Percentiles rank a stretch among this genome's conserved stretches.
Conservation (phyloP, 2,888 invertebrate species). For the Caenorhabditis macrosperma region DNA sequence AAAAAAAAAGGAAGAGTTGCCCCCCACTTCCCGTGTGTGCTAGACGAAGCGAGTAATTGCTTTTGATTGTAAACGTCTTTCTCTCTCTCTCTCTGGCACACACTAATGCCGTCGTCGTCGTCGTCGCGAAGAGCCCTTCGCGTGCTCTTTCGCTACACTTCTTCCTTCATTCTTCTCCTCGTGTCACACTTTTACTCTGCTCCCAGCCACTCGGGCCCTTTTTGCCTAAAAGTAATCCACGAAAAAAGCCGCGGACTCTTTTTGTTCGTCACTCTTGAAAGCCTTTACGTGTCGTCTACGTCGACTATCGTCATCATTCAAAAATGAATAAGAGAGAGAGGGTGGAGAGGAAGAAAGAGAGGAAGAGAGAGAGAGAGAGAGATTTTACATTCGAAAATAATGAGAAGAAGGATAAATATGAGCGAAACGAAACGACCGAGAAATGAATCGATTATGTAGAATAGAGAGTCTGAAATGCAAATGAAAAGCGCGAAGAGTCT, state of each 20-base stretch:
- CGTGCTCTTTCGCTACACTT: neutral
- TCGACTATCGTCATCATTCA: conserved; percentile 44
- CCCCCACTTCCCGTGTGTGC: neutral
- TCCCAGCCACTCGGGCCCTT: neutral
- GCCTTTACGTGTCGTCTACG: conserved; percentile 38
- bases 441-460: neutral
- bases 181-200: conserved; percentile 1
- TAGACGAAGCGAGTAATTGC: neutral
- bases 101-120: too few relatives aligned
- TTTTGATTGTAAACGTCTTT: conserved; percentile 13
- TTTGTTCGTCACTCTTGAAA: conserved; percentile 25
- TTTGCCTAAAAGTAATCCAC: conserved; percentile 47
- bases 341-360: neutral
- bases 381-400: neutral
- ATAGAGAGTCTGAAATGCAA: neutral
- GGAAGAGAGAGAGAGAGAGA: neutral
- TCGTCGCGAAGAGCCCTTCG: neutral
- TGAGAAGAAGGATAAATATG: neutral
- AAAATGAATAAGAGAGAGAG: conserved; percentile 16
- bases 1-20: neutral
- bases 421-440: neutral
- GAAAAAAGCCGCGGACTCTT: conserved; percentile 16
- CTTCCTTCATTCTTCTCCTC: neutral
- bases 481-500: neutral
- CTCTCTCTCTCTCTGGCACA: neutral